phyloP scores from a whole-genome alignment of 1,140 invertebrate genomes.

The Littorina saxatilis region DNA sequence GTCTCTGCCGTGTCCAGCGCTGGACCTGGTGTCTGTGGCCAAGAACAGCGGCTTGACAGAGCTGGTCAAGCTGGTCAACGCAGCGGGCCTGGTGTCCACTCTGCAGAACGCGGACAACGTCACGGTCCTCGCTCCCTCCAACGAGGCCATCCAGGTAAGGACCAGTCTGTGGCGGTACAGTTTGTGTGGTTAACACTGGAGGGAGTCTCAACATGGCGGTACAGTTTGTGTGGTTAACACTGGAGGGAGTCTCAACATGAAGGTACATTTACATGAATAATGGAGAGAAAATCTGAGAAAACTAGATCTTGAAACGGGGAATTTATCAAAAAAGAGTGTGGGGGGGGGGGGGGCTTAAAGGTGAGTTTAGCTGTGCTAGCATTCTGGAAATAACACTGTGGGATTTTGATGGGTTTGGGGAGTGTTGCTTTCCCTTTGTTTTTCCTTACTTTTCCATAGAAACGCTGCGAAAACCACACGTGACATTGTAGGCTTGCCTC shows the following conservation, averaged over 20 bases:
- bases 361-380: no score
- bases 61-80: constrained; percentile 74
- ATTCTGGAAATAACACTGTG: no score
- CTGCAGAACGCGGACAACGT: constrained; percentile 75
- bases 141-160: constrained; percentile 75
- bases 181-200: neutral
- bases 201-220: neutral
- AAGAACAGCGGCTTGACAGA: constrained; percentile 61
- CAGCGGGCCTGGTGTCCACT: constrained; percentile 73
- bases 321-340: neutral
- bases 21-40: constrained; percentile 51
- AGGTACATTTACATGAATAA: neutral
- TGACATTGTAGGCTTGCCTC: no score
- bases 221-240: neutral
- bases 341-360: no score
- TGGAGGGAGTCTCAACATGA: neutral
- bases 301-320: no score
- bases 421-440: no score
- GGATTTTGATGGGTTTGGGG: no score
- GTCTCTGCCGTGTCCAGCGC: constrained; percentile 38
- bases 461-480: no score
- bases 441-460: no score
- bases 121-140: constrained; percentile 79
- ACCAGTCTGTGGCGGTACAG: neutral
- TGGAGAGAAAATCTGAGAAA: no score